Percentiles rank a stretch among this genome's conserved stretches.
Evolutionary conservation across 2,888 invertebrate species (phyloP).

Genomic region (Drosophila prolongata): DNA sequence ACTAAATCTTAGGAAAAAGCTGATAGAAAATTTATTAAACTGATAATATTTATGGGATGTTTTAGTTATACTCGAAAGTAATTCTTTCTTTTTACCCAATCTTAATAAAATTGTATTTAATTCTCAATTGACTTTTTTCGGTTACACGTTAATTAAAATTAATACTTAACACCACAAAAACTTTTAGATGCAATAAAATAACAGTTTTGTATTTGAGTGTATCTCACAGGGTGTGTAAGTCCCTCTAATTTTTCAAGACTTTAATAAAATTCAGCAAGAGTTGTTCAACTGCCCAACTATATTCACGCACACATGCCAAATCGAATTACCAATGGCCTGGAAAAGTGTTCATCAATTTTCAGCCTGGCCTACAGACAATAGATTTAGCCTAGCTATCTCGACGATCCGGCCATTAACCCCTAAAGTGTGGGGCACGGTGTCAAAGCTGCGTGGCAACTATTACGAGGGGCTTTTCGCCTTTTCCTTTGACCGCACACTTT

Average conservation of each 20-base stretch:
- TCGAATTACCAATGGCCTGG: slow-evolving; percentile 56
- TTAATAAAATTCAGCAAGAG: slow-evolving; percentile 3
- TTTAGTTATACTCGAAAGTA: too few species aligned
- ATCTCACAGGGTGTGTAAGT: not conserved
- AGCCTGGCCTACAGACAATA: slow-evolving; percentile 27
- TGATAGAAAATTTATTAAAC: too few species aligned
- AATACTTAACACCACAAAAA: too few species aligned
- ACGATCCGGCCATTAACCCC: slow-evolving; percentile 44
- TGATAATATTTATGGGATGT: too few species aligned
- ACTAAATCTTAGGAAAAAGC: too few species aligned
- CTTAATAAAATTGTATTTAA: too few species aligned
- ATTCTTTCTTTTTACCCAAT: too few species aligned
- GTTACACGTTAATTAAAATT: too few species aligned
- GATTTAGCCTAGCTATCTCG: slow-evolving; percentile 9
- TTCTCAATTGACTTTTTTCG: too few species aligned
- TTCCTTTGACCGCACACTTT: slow-evolving; percentile 10
- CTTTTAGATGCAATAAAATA: too few species aligned
- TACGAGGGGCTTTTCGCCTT: slow-evolving; percentile 48
- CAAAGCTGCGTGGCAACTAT: slow-evolving; percentile 56
- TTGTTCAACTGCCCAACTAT: not conserved
- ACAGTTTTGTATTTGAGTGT: not conserved
- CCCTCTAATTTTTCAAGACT: slow-evolving; percentile 2
- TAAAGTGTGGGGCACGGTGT: slow-evolving; percentile 6
- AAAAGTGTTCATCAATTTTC: slow-evolving; percentile 60
- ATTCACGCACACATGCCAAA: slow-evolving; percentile 25